phyloP scores from a whole-genome alignment of 2,888 invertebrate genomes.

The Bombyx huttoni region DNA sequence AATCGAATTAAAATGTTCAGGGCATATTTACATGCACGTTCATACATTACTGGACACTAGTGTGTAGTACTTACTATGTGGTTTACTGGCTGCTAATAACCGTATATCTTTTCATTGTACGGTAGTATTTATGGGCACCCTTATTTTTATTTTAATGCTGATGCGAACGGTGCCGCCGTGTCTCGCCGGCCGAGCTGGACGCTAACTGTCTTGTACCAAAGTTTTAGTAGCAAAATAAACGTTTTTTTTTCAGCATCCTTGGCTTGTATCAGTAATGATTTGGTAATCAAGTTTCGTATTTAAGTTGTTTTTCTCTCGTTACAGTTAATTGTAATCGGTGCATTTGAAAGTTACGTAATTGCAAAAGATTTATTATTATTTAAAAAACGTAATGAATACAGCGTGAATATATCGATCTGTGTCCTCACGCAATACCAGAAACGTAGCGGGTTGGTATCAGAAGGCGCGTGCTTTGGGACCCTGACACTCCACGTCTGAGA shows the following conservation, averaged over 20 bases:
- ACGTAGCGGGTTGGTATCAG: conserved; percentile 17
- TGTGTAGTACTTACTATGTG: neutral
- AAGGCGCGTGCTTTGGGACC: conserved; percentile 45
- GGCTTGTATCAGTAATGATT: no score
- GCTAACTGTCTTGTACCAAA: conserved; percentile 5
- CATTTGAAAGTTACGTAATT: no score
- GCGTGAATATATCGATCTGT: neutral
- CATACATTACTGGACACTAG: neutral
- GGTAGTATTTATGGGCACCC: conserved; percentile 59
- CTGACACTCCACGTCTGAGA: conserved; percentile 65
- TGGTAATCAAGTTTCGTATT: no score
- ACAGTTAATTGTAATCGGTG: no score
- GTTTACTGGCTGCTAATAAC: conserved; percentile 43
- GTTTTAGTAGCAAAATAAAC: neutral
- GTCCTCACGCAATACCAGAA: neutral
- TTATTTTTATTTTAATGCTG: conserved; percentile 73
- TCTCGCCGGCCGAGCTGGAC: conserved; percentile 35
- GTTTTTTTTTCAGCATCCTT: no score
- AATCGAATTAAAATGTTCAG: neutral
- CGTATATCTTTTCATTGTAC: conserved; percentile 69
- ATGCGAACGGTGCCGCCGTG: conserved; percentile 62
- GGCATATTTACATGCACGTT: neutral
- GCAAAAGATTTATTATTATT: no score
- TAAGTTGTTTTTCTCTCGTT: no score
- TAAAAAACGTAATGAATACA: no score